phyloP scores from a whole-genome alignment of 2,113 vertebrate genomes.

The Oreochromis aureus region DNA sequence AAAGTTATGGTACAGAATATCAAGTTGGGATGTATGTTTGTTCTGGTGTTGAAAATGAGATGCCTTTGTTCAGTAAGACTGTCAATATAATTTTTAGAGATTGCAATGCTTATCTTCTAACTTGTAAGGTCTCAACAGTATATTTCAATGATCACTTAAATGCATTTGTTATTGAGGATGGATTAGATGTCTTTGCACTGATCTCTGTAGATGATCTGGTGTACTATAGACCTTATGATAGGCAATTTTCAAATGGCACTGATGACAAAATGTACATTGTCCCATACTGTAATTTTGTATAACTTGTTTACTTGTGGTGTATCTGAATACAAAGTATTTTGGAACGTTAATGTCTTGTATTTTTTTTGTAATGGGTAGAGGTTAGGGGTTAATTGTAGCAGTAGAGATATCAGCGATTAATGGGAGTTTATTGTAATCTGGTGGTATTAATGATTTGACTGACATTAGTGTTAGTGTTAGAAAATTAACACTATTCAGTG shows the following conservation, averaged over 20 bases:
- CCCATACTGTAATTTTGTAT: not conserved
- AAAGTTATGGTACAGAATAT: no score
- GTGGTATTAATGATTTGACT: no score
- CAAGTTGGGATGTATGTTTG: no score
- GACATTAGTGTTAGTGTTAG: no score
- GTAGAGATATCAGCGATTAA: not conserved
- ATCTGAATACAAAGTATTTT: not conserved
- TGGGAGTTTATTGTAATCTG: not conserved
- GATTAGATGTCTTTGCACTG: no score
- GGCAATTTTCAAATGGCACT: not conserved
- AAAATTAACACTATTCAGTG: no score
- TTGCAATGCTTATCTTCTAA: no score
- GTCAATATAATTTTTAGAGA: no score
- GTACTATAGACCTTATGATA: not conserved
- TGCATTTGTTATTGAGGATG: not conserved
- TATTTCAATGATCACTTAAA: not conserved
- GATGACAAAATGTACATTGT: not conserved
- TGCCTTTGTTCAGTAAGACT: no score
- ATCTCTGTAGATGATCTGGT: not conserved
- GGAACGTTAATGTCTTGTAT: rapidly evolving
- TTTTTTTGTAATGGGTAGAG: not conserved
- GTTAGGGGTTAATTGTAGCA: not conserved
- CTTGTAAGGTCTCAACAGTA: no score
- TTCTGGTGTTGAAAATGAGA: no score
- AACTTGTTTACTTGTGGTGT: not conserved